A percentile compares a stretch with the other conserved stretches of the same genome.
Evolutionary conservation across 2,888 invertebrate genomes (phyloP).

Genomic region (Chorisops tibialis): DNA sequence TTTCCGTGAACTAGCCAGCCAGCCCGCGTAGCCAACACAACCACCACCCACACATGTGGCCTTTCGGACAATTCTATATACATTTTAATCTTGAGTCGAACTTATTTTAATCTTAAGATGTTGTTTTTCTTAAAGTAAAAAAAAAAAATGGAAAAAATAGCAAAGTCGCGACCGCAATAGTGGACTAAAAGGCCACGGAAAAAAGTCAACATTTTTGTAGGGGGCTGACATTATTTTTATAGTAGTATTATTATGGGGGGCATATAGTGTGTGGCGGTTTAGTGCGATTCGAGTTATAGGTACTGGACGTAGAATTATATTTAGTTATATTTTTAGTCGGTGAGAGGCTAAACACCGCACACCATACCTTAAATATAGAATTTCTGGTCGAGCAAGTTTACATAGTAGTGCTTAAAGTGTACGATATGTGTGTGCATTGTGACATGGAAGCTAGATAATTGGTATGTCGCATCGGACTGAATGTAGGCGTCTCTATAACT

Average conservation of each 20-base stretch:
- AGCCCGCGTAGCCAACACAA: too few species aligned
- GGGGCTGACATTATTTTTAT: too few species aligned
- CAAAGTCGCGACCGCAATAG: not conserved
- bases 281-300: not conserved
- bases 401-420: conserved; percentile 31
- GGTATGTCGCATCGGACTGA: conserved; percentile 27
- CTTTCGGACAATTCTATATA: too few species aligned
- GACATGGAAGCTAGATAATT: conserved; percentile 32
- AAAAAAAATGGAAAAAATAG: too few species aligned
- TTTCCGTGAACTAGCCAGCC: too few species aligned
- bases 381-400: conserved; percentile 38
- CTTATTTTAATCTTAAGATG: too few species aligned
- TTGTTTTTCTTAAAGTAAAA: too few species aligned
- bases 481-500: conserved; percentile 36
- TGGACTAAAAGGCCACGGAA: too few species aligned
- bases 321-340: conserved; percentile 24
- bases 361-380: conserved; percentile 36
- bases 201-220: too few species aligned
- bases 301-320: not conserved
- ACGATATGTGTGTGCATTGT: conserved; percentile 34
- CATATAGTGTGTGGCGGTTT: not conserved
- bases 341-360: conserved; percentile 28
- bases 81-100: too few species aligned
- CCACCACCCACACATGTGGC: too few species aligned
- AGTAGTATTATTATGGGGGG: not conserved